Evolutionary conservation across 2,797 vertebrate genomes (phyloP), one percentile per base, ranked within the genome.

Genomic region (Nyctibius grandis): DNA sequence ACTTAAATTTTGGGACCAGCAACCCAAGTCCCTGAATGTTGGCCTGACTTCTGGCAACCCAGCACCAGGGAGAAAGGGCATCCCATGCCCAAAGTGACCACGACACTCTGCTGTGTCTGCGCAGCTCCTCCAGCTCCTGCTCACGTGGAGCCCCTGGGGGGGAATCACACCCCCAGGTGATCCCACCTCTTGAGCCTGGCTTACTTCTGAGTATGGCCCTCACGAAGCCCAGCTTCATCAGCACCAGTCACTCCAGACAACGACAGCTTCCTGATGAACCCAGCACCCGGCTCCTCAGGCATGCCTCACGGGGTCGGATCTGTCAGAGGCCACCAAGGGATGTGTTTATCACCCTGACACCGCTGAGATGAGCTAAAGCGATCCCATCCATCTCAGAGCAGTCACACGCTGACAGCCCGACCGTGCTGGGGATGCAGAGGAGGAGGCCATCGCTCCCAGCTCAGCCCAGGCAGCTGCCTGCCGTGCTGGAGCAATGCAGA

Each of bases 121-220:
- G 12, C 60, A 23, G 11, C 22, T 15, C 9, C 47, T 38, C 47
- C 67, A 44, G 56, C 40, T 26, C n/a, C 29, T 11, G 20, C 28
- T 57, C 34, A 19, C 1, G 3, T 20, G 11, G 31, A 48, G 29
- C 36, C 14, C 44, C 42, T 4, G 0, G 1, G 25, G 47, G 21
- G 38, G n/a, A 59, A 59, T 25, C 23, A 1, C 31, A 21, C 6
- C 25, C 19, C 47, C 17, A 6, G 56, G 38, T 3, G 25, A 40
- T 16, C 31, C 38, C 47, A 29, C 47, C 11, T 18, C 61, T 21
- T 22, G 17, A 40, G 42, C 50, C 21, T 11, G 11, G 29, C 45
- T 40, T 38, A 34, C 18, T 40, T 45, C 61, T 11, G 11, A 74
- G 25, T 2, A 4, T 1, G 7, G n/a, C 38, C 15, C 28, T 59